Evolutionary conservation across 2,113 vertebrate species (phyloP), one percentile per base, ranked within the genome.

Genomic region (Marmota flaviventris): DNA sequence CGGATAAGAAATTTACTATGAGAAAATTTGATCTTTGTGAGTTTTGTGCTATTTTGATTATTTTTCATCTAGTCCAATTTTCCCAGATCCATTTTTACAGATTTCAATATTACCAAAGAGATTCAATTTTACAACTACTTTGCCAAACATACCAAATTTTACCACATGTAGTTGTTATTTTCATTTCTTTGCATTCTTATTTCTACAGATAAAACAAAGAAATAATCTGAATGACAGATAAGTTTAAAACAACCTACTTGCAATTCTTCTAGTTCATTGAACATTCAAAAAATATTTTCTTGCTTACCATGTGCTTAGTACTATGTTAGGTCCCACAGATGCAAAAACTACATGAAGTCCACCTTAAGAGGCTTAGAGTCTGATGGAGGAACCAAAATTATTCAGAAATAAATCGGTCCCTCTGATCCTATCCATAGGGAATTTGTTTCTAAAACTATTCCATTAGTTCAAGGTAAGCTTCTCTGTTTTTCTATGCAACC

Each of bases 51-150:
- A 72, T 39, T 90, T 90, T 56, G 1, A 88, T 76, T 88, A 69
- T 12, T 94, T 91, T 93, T 76, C 8, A 77, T 86, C 29, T 81
- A 93, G 65, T 91, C 32, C 32, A 96, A 16, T 94, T 70, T 90
- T 61, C 37, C 75, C 76, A 95, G 29, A 92, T 78, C 17, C 85
- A 29, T n/a, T 89, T 95, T 94, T 63, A 93, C 4, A 88, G 67
- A 91, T 91, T 79, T 95, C 51, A 34, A 27, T 88, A 85, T 90
- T 93, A 84, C n/a, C 39, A 72, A 85, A 92, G 14, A 69, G 70
- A 90, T 87, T 69, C 76, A 16, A 22, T 91, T 87, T 93, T 85
- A 82, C 45, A 95, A 85, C 32, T n/a, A 25, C 10, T 32, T 93
- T 93, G 34, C 48, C n/a, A 93, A 81, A 91, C 72, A 81, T 45